Evolutionary conservation across 2,888 invertebrate species (phyloP), one percentile per base, ranked within the genome.

Genomic region (Melinopterus prodromus): DNA sequence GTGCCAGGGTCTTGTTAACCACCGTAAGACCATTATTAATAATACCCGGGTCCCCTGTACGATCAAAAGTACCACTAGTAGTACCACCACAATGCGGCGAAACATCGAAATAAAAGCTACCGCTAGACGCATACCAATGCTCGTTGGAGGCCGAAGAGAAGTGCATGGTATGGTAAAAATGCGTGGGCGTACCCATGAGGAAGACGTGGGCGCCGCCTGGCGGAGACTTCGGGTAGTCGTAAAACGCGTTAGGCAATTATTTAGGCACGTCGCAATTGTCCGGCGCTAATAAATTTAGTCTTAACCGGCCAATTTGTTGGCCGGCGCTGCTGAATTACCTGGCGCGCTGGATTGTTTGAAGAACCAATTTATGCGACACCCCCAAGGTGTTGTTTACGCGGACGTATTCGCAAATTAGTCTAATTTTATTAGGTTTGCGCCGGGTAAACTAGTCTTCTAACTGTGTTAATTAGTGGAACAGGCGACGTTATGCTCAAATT

Each of bases 241-340:
- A 53, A 53, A 53, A 53, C 53, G 53, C 53, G 53, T 53, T 53
- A 53, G 53, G 53, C 53, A 53, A 53, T 53, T 53, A 53, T 53
- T 53, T 53, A 53, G 53, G 53, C 53, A 53, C 53, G 53, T 53
- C 53, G 53, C 2, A 12, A 53, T 53, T 53, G 53, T 53, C 53
- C 53, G 53, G 5, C 53, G 53, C 53, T 53, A 53, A 53, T 53
- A 53, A 53, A 53, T 53, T 53, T 12, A 53, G 53, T 12, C 53
- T 53, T 53, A 53, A 53, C 53, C 53, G 53, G 53, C 9, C 53
- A 53, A 53, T 53, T 53, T 53, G 53, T 53, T 53, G 53, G 9
- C 53, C 9, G 53, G 53, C 5, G 53, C 53, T 53, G 53, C 53
- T 53, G 53, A 53, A 53, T 53, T 53, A 53, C 53, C 53, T 53